Conservation (phyloP, 2,113 vertebrate genomes). For the Siphamia tubifer region DNA sequence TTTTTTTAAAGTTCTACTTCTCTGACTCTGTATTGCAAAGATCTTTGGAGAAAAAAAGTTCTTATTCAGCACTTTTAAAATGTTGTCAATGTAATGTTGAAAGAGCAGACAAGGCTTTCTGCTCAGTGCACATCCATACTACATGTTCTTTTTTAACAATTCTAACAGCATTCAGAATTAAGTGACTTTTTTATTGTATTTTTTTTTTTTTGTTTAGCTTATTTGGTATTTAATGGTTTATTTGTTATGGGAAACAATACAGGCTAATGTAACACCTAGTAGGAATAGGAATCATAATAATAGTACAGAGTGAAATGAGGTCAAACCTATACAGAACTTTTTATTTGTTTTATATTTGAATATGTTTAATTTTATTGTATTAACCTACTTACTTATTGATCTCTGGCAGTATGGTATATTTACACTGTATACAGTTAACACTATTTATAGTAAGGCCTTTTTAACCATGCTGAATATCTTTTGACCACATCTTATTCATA, state of each 20-base stretch:
- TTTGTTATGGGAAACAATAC: no score
- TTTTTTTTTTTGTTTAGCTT: neutral
- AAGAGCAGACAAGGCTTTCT: neutral
- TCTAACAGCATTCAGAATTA: neutral
- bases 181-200: no score
- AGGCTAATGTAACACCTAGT: no score
- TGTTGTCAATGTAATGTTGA: neutral
- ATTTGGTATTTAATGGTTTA: no score
- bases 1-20: neutral
- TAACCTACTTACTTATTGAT: neutral
- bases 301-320: no score
- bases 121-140: neutral
- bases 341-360: neutral
- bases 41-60: neutral
- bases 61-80: neutral
- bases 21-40: accelerated
- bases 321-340: no score
- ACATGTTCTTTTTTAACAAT: neutral
- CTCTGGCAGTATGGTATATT: neutral
- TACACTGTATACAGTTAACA: neutral
- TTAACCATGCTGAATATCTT: neutral
- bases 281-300: no score
- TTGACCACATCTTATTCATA: neutral
- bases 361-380: neutral
- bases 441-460: neutral